Evolutionary conservation across 2,888 invertebrate genomes (phyloP), one percentile per base, ranked within the genome.

Genomic region (Aphidoletes aphidimyza): DNA sequence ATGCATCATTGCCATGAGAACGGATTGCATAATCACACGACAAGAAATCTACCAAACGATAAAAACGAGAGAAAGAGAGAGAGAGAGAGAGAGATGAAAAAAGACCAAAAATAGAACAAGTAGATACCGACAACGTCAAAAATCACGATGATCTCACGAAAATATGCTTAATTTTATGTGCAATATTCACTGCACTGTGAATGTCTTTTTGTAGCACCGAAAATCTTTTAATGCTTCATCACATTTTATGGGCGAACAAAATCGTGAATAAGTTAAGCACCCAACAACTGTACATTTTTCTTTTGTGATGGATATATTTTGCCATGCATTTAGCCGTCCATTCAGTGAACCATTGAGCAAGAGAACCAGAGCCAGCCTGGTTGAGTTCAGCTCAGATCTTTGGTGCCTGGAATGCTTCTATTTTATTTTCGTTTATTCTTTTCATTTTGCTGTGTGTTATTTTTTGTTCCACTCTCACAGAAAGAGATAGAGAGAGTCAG

Each of bases 131-230:
- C 42, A 42, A 42, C 42, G 14, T 42, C 14, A 49, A 49, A 54
- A 54, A 54, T 54, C 54, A 54, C 3, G 54, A 49, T 6, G 17
- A 47, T 47, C 17, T 17, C 8, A 17, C 47, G 47, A 47, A 47
- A 54, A 54, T n/a, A 54, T 54, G 54, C 54, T 54, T 54, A 54
- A 54, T 54, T 54, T 54, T 54, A n/a, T 54, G 47, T 47, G 47
- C 8, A 47, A 47, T 47, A 19, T 17, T 47, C 47, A 17, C 8
- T 54, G 54, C 54, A 54, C 54, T 54, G 26, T 54, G 49, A 49
- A 3, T 19, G 49, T 26, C 11, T 26, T 54, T 54, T 54, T 26
- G n/a, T 8, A 22, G 54, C 54, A 54, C 22, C 54, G 6, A 54
- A 49, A 54, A 54, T 54, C 54, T 54, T 54, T 26, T 54, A 54